Evolutionary conservation across 2,113 vertebrate genomes (phyloP), one percentile per base, ranked within the genome.

Genomic region (Anser brachyrhynchus): DNA sequence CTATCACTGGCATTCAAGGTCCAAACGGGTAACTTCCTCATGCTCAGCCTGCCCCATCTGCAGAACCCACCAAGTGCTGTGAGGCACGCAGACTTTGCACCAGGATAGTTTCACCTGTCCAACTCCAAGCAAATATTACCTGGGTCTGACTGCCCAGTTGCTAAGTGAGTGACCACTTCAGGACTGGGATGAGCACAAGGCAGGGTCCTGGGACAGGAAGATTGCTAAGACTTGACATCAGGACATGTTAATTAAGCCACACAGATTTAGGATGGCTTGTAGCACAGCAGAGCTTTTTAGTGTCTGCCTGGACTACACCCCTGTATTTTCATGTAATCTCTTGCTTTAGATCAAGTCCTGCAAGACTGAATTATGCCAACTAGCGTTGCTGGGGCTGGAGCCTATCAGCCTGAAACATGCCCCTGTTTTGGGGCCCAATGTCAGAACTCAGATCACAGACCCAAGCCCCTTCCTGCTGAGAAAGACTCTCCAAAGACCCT

Each of bases 181-280:
- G 69, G 57, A 84, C 43, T 69, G 25, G 35, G 52, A 35, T 62
- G 18, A 84, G 70, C 33, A 85, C 26, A 49, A 35, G 33, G 14
- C 52, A 62, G 23, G 31, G 51, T 52, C 23, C 31, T 75, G 62
- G 57, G 54, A 69, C 54, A 73, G 37, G 28, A 51, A 39, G 22
- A 51, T 39, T 70, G 31, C 43, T 8, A 37, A 69, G 33, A 65
- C 5, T 49, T 73, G 69, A 6, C 33, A 69, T 49, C 66, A 81
- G 62, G 59, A 13, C n/a, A 25, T 1, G 0, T 31, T 69, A 29
- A 52, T 17, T 33, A n/a, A 76, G 20, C 12, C 2, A 2, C 31
- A 61, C 7, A 6, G 8, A n/a, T 69, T 72, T 39, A 26, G 28
- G 22, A 44, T 6, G 17, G n/a, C 43, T 10, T 79, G 72, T 69